Percentiles rank a stretch among this genome's conserved stretches.
Conservation (phyloP, 1,140 invertebrate genomes). For the Neotoxoptera formosana region DNA sequence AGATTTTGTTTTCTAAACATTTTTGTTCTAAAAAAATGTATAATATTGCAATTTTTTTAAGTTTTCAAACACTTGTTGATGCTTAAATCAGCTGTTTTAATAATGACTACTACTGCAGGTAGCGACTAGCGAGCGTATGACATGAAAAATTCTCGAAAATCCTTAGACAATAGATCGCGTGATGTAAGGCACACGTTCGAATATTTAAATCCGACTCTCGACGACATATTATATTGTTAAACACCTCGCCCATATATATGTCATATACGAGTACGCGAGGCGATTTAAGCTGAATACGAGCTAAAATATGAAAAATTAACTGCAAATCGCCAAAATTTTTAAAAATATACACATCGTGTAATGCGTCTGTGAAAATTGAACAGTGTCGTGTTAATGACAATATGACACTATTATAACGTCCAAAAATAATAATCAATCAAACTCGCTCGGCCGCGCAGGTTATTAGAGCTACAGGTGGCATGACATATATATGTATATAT, state of each 20-base stretch:
- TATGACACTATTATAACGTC: neutral
- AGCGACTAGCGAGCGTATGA: no score
- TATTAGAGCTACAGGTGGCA: neutral
- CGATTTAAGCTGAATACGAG: neutral
- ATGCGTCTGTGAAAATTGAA: neutral
- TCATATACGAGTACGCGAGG: neutral
- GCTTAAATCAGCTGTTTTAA: neutral
- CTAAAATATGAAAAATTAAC: neutral
- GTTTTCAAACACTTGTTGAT: neutral
- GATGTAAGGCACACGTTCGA: neutral
- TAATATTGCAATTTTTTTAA: slow-evolving; percentile 2
- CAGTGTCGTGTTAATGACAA: neutral
- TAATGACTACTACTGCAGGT: neutral
- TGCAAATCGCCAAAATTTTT: neutral
- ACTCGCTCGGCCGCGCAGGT: neutral
- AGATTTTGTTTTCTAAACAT: slow-evolving; percentile 5
- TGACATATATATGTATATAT: neutral
- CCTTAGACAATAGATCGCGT: neutral
- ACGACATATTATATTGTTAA: neutral
- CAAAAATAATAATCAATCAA: slow-evolving; percentile 14
- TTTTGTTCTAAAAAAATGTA: neutral
- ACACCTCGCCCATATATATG: neutral
- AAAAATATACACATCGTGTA: neutral
- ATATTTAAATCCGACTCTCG: neutral
- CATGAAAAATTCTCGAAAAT: neutral